phyloP scores from a whole-genome alignment of 1,140 invertebrate species.

The Monomorium pharaonis region DNA sequence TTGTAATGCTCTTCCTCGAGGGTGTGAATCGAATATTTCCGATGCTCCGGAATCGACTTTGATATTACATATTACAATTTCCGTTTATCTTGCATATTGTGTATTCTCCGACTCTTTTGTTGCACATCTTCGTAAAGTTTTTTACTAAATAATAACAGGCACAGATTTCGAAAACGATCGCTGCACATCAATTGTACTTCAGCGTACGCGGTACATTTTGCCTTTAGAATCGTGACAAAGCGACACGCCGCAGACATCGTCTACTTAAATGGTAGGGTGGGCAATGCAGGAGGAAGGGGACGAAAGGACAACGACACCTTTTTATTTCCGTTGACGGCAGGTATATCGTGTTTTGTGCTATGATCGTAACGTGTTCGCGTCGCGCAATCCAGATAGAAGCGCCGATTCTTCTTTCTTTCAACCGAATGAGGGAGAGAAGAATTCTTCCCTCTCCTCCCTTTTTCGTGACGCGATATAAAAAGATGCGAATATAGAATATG shows the following conservation, averaged over 20 bases:
- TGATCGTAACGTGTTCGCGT: slow-evolving; percentile 23
- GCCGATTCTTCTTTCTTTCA: slow-evolving; percentile 6
- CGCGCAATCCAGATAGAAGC: background rate
- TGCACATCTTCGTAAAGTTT: background rate
- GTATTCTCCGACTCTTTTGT: background rate
- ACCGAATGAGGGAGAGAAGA: background rate
- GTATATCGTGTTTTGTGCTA: slow-evolving; percentile 36
- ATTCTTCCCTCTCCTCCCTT: too few relatives aligned
- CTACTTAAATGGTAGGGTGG: slow-evolving; percentile 30
- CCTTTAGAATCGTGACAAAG: slow-evolving; percentile 46
- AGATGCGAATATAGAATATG: slow-evolving; percentile 20
- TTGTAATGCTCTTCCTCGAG: background rate
- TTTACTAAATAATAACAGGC: background rate
- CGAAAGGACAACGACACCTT: slow-evolving; percentile 44
- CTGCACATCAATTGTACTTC: slow-evolving; percentile 23
- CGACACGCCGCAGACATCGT: slow-evolving; percentile 14
- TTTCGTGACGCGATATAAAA: slow-evolving; percentile 4
- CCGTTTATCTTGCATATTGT: background rate
- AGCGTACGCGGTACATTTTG: slow-evolving; percentile 16
- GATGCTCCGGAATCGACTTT: background rate
- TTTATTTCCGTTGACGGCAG: slow-evolving; percentile 21
- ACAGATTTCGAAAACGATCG: background rate
- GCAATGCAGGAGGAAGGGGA: background rate
- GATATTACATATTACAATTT: background rate
- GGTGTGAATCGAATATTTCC: background rate